Percentiles rank a stretch among this genome's conserved stretches.
Evolutionary conservation across 2,797 vertebrate species (phyloP).

Genomic region (Typhlichthys subterraneus): DNA sequence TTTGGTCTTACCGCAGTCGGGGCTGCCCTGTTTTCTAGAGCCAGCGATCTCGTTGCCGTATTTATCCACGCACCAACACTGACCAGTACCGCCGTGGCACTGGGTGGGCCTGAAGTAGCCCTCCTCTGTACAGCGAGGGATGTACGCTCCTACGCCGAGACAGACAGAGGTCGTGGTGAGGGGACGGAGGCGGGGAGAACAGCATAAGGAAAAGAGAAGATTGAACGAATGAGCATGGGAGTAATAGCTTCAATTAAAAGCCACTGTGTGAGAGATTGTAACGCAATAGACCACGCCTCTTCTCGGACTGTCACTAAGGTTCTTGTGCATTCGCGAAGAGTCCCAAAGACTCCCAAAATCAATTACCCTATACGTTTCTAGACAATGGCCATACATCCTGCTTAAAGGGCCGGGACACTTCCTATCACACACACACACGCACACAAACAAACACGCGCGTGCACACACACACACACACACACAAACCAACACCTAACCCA

Average conservation of each 20-base stretch:
- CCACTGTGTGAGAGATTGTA: background rate
- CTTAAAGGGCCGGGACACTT: background rate
- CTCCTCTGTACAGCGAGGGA: conserved; percentile 92
- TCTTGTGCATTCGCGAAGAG: background rate
- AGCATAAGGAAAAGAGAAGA: background rate
- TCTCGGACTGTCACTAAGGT: background rate
- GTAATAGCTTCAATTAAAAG: background rate
- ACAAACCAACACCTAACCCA: no score
- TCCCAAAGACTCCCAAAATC: background rate
- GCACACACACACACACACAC: background rate
- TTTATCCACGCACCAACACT: conserved; percentile 98
- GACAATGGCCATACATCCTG: background rate
- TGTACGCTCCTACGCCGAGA: conserved; percentile 77
- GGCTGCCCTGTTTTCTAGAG: conserved; percentile 83
- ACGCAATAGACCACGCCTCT: background rate
- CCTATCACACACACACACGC: background rate
- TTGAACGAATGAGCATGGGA: background rate
- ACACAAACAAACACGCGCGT: background rate
- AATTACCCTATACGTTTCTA: background rate
- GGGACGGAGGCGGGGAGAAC: background rate
- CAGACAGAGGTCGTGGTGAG: conserved; percentile 3
- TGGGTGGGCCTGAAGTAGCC: conserved; percentile 95
- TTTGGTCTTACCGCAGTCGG: conserved; percentile 79
- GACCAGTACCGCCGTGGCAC: conserved; percentile 91
- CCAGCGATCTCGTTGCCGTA: conserved; percentile 93